These are phyloP conservation scores for Caenorhabditis sinica DNA, from an alignment of 2,888 invertebrate genomes.

Conservation along the genomic window DNA sequence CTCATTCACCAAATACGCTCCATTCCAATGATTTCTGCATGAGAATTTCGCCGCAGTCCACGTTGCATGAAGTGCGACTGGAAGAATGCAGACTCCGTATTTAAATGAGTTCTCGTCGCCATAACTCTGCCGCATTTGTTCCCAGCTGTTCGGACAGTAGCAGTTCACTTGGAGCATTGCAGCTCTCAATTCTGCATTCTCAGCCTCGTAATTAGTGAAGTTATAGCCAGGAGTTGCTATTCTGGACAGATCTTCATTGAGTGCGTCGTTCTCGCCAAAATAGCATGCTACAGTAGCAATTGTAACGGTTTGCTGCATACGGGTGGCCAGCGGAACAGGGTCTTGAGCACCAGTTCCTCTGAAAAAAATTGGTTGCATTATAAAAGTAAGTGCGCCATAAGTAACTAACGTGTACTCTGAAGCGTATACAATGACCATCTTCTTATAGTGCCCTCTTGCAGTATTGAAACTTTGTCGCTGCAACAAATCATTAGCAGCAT, in stretches of 20 bases:
- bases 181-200: slow-evolving; percentile 8
- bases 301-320: slow-evolving; percentile 21
- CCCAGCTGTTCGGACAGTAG: slow-evolving; percentile 52
- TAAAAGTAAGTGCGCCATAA: no score
- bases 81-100: slow-evolving; percentile 49
- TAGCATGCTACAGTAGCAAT: slow-evolving; percentile 45
- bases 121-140: slow-evolving; percentile 29
- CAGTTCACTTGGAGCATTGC: slow-evolving; percentile 51
- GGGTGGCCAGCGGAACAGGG: slow-evolving; percentile 38
- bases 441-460: slow-evolving; percentile 44
- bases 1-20: slow-evolving; percentile 41
- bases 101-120: neutral
- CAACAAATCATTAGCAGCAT: slow-evolving; percentile 37
- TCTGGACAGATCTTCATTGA: slow-evolving; percentile 23
- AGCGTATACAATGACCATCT: slow-evolving; percentile 55
- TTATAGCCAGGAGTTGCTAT: slow-evolving; percentile 45
- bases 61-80: slow-evolving; percentile 21
- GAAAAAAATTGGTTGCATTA: neutral
- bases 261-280: slow-evolving; percentile 12
- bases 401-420: slow-evolving; percentile 50
- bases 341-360: slow-evolving; percentile 27
- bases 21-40: slow-evolving; percentile 31
- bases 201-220: slow-evolving; percentile 17
- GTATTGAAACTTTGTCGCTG: slow-evolving; percentile 27
- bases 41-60: slow-evolving; percentile 43